Conservation (phyloP, 2,113 vertebrate species). For the Pteropus alecto region DNA sequence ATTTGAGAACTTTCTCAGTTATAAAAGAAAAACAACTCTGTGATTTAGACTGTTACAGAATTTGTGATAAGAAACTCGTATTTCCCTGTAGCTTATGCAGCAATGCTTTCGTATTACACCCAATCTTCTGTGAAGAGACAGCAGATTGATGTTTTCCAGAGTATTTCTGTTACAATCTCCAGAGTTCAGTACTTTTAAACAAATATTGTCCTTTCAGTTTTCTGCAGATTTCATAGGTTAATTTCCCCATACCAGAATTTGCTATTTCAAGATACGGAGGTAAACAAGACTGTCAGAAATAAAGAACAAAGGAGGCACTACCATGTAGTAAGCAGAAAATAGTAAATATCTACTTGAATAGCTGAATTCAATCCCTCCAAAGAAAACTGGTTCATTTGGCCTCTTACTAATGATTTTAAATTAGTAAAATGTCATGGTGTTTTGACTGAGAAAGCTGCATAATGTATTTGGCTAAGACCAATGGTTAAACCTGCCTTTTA, state of each 20-base stretch:
- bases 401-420: not conserved
- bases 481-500: conserved; percentile 11
- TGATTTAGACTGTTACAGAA: not conserved
- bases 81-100: conserved; percentile 29
- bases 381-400: not conserved
- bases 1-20: not conserved
- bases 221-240: conserved; percentile 70
- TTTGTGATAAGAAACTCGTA: not conserved
- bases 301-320: not conserved
- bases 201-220: conserved; percentile 68
- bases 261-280: conserved; percentile 63
- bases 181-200: conserved; percentile 76
- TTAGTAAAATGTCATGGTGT: not conserved
- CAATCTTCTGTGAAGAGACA: conserved; percentile 58
- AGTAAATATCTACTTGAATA: not conserved
- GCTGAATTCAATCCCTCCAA: not conserved
- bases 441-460: not conserved
- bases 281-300: conserved; percentile 53
- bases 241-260: conserved; percentile 65
- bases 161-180: conserved; percentile 75
- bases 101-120: conserved; percentile 54
- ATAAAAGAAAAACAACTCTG: not conserved
- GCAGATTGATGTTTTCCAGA: conserved; percentile 74
- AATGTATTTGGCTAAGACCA: not conserved
- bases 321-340: not conserved